Conservation (phyloP, 2,797 vertebrate species). For the Microtus obscurus region DNA sequence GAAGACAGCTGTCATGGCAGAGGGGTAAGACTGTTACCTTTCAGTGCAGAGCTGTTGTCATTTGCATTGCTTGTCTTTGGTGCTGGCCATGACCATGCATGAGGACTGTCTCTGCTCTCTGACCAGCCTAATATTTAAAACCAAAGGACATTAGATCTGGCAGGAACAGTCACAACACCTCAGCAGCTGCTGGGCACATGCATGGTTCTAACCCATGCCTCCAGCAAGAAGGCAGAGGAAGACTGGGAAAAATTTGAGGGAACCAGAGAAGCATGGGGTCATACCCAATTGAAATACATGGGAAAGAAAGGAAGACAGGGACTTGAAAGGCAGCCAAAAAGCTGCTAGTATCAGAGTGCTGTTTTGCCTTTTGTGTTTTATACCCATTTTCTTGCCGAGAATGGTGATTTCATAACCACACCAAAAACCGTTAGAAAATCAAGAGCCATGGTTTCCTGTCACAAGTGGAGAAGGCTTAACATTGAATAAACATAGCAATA, state of each 20-base stretch:
- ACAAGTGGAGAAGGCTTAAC: not conserved
- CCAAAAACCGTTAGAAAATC: slow-evolving; percentile 29
- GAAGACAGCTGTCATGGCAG: not conserved
- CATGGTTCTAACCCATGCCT: not conserved
- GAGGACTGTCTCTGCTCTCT: slow-evolving; percentile 79
- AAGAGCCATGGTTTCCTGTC: slow-evolving; percentile 14
- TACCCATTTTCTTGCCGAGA: slow-evolving; percentile 19
- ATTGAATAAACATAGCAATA: not conserved
- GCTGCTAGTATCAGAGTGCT: not conserved
- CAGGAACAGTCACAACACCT: not conserved
- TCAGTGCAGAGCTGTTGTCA: slow-evolving; percentile 82
- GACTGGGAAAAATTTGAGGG: not conserved
- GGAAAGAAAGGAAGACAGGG: not conserved
- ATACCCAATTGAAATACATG: not conserved
- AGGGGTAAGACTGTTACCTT: slow-evolving; percentile 86
- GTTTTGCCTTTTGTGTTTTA: slow-evolving; percentile 9
- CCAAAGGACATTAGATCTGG: slow-evolving; percentile 65
- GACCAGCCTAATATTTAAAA: slow-evolving; percentile 90
- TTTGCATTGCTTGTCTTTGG: slow-evolving; percentile 88
- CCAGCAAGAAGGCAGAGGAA: not conserved
- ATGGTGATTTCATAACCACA: not conserved
- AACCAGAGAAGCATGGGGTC: not conserved
- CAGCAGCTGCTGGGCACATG: not conserved
- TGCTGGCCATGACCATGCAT: slow-evolving; percentile 83
- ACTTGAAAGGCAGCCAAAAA: slow-evolving; percentile 33